Conservation (phyloP, 2,113 vertebrate genomes). For the Lepus timidus region DNA sequence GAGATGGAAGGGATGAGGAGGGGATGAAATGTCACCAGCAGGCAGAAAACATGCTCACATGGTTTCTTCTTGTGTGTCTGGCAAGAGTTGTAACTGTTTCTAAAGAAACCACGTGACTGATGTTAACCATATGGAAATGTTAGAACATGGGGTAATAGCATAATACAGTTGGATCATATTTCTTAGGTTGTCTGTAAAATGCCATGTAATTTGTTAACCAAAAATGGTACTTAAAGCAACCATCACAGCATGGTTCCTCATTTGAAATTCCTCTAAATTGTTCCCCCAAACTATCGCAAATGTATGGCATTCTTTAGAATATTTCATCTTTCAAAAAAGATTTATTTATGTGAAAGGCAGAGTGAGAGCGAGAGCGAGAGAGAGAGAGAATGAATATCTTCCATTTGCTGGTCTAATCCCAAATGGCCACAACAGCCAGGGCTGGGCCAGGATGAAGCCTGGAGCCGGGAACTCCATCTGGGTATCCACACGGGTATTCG, state of each 20-base stretch:
- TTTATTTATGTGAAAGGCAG: no score
- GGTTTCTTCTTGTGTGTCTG: constrained; percentile 61
- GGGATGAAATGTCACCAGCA: constrained; percentile 61
- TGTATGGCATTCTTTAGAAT: constrained; percentile 53
- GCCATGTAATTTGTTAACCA: constrained; percentile 80
- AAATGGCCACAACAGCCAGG: no score
- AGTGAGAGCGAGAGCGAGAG: no score
- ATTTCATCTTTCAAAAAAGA: neutral
- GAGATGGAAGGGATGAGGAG: constrained; percentile 18
- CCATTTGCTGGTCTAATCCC: no score
- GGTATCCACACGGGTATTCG: no score
- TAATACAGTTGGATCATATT: constrained; percentile 76
- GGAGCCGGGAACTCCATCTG: no score
- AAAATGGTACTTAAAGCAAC: constrained; percentile 74
- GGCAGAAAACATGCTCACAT: constrained; percentile 61
- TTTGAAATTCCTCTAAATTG: constrained; percentile 60
- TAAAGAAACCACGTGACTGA: constrained; percentile 71
- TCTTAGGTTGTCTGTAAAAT: constrained; percentile 76
- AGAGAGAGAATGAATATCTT: no score
- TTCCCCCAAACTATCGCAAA: constrained; percentile 23
- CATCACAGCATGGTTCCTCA: constrained; percentile 66
- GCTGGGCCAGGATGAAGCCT: no score
- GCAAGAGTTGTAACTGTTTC: constrained; percentile 80
- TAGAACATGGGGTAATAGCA: constrained; percentile 67
- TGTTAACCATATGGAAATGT: constrained; percentile 78